Percentiles rank a stretch among this genome's conserved stretches.
Evolutionary conservation across 1,140 invertebrate species (phyloP).

Genomic region (Mesaphorura yosii): DNA sequence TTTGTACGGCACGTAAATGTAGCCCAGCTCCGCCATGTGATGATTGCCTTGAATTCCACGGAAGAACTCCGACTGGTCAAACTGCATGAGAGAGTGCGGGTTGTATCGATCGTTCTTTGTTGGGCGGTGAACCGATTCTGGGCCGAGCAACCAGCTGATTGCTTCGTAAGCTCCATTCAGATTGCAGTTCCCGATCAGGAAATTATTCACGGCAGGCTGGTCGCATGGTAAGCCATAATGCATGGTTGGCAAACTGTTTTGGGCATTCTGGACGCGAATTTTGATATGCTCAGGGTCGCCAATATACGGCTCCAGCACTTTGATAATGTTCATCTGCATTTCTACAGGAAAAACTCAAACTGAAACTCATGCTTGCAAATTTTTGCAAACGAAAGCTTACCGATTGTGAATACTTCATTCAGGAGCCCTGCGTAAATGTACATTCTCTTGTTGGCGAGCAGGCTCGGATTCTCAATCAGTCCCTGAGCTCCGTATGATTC

Average conservation of each 20-base stretch:
- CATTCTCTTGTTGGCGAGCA: constrained; percentile 22
- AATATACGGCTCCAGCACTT: constrained; percentile 21
- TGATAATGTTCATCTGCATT: constrained; percentile 11
- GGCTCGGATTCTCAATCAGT: constrained; percentile 21
- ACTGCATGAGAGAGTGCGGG: constrained; percentile 4
- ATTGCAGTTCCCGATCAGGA: constrained; percentile 22
- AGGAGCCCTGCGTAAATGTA: constrained; percentile 20
- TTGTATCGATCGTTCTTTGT: background rate
- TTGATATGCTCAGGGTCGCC: constrained; percentile 8
- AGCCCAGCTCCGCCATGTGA: constrained; percentile 22
- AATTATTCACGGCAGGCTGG: background rate
- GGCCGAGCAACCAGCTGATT: constrained; percentile 20
- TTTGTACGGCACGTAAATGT: constrained; percentile 16
- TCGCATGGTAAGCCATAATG: background rate
- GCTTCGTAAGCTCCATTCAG: constrained; percentile 27
- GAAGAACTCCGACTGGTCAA: constrained; percentile 30
- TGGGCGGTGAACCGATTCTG: background rate
- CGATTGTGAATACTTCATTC: constrained; percentile 19
- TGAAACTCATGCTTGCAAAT: background rate
- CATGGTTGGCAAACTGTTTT: constrained; percentile 8
- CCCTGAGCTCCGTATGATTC: constrained; percentile 13
- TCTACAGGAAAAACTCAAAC: constrained; percentile 7
- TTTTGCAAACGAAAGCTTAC: constrained; percentile 1
- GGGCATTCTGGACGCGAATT: constrained; percentile 19
- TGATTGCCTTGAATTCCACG: constrained; percentile 1